Conservation (phyloP, 2,888 invertebrate genomes). For the Peribatodes rhomboidaria region DNA sequence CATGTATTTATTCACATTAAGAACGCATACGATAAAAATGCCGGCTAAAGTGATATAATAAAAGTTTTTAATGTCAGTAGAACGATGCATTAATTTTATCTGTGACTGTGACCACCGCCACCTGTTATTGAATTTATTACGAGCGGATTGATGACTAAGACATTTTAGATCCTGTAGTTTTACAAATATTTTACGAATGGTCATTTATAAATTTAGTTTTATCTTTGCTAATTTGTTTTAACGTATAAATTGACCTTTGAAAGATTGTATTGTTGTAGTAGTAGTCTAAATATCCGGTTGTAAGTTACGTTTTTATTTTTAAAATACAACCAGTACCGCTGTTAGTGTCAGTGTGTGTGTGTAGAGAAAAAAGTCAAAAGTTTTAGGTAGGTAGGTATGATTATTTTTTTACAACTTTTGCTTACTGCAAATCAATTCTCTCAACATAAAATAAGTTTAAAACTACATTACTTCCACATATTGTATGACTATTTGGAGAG, state of each 20-base stretch:
- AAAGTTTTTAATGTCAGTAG: conserved; percentile 11
- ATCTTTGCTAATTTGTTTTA: not conserved
- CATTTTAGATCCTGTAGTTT: conserved; percentile 3
- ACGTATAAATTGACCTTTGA: not conserved
- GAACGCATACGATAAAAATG: conserved; percentile 8
- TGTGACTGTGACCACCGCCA: not conserved
- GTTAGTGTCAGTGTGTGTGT: too few relatives aligned
- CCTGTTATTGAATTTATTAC: conserved; percentile 11
- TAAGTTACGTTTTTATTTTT: not conserved
- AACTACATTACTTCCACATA: too few relatives aligned
- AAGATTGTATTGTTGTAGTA: not conserved
- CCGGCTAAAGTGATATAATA: conserved; percentile 9
- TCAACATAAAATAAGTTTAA: too few relatives aligned
- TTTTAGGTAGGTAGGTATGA: too few relatives aligned
- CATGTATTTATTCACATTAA: not conserved
- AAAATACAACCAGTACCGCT: too few relatives aligned
- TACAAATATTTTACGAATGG: not conserved
- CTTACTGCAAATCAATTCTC: too few relatives aligned
- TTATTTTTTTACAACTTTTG: too few relatives aligned
- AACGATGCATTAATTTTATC: conserved; percentile 10
- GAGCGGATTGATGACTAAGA: not conserved
- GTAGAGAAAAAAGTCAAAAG: too few relatives aligned
- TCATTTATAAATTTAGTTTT: conserved; percentile 9
- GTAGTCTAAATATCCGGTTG: not conserved
- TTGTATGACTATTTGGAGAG: too few relatives aligned